These are phyloP conservation scores for Rhingia rostrata DNA, from an alignment of 2,888 invertebrate genomes.

Conservation along the genomic window DNA sequence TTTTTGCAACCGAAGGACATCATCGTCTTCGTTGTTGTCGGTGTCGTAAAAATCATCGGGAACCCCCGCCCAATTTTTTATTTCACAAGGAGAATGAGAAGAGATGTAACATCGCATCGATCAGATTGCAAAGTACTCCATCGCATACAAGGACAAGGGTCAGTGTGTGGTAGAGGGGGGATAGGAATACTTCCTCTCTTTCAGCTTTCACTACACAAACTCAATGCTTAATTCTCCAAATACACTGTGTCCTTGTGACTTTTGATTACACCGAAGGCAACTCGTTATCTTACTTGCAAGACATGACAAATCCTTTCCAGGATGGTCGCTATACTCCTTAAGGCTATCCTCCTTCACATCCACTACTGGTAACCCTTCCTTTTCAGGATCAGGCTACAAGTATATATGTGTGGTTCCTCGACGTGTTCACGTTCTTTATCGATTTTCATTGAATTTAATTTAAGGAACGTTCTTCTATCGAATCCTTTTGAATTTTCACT, in stretches of 20 bases:
- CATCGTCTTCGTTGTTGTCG: constrained; percentile 57
- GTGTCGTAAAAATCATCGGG: constrained; percentile 52
- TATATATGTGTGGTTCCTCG: constrained; percentile 23
- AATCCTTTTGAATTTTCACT: constrained; percentile 65
- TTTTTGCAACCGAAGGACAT: constrained; percentile 65
- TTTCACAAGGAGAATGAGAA: neutral
- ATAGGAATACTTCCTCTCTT: constrained; percentile 47
- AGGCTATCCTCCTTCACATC: constrained; percentile 48
- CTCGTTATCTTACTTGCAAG: constrained; percentile 71
- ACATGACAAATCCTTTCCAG: constrained; percentile 71
- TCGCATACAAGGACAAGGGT: constrained; percentile 25
- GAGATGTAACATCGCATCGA: constrained; percentile 35
- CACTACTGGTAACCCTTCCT: constrained; percentile 45
- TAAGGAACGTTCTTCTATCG: constrained; percentile 52
- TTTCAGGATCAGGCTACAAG: constrained; percentile 41
- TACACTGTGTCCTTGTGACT: constrained; percentile 70
- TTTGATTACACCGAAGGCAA: constrained; percentile 73
- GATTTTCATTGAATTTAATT: constrained; percentile 73
- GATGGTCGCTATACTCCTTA: constrained; percentile 43
- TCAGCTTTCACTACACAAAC: constrained; percentile 47
- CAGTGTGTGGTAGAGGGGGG: constrained; percentile 14
- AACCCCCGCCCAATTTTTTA: constrained; percentile 28
- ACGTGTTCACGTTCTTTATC: constrained; percentile 54
- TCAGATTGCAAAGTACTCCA: constrained; percentile 49
- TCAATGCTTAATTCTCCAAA: constrained; percentile 65